Conservation (phyloP, 2,113 vertebrate genomes). For the Salvator merianae region DNA sequence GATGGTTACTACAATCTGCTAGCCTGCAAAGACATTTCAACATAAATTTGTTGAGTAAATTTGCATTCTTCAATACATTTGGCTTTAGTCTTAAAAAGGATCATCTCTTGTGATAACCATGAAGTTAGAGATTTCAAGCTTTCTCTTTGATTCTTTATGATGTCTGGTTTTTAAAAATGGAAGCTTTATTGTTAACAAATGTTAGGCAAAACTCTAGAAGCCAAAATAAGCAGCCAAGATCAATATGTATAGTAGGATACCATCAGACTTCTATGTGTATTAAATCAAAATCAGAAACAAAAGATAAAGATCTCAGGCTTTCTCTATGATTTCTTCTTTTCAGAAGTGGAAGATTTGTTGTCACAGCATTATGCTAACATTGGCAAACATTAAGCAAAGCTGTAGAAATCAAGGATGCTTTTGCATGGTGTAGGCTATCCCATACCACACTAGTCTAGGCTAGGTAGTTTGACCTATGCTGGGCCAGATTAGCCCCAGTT, state of each 20-base stretch:
- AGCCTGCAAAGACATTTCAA: neutral
- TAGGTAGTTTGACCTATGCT: too few relatives aligned
- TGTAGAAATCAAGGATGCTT: too few relatives aligned
- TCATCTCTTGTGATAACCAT: neutral
- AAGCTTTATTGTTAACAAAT: neutral
- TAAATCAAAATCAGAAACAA: neutral
- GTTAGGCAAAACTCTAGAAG: neutral
- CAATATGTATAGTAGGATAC: neutral
- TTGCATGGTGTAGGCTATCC: too few relatives aligned
- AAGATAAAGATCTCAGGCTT: neutral
- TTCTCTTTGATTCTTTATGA: neutral
- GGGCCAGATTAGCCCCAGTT: too few relatives aligned
- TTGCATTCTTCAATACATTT: neutral
- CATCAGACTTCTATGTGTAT: neutral
- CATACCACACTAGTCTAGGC: too few relatives aligned
- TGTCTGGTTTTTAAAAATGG: neutral
- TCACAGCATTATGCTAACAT: too few relatives aligned
- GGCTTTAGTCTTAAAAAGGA: neutral
- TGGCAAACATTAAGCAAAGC: too few relatives aligned
- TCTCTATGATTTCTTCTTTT: too few relatives aligned
- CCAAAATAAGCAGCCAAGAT: neutral
- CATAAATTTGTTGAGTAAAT: neutral
- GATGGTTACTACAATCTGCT: neutral
- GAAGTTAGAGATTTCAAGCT: neutral
- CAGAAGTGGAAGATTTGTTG: too few relatives aligned